Base-by-base conservation (phyloP, 2,113 vertebrate genomes). In the Gavialis gangeticus region DNA sequence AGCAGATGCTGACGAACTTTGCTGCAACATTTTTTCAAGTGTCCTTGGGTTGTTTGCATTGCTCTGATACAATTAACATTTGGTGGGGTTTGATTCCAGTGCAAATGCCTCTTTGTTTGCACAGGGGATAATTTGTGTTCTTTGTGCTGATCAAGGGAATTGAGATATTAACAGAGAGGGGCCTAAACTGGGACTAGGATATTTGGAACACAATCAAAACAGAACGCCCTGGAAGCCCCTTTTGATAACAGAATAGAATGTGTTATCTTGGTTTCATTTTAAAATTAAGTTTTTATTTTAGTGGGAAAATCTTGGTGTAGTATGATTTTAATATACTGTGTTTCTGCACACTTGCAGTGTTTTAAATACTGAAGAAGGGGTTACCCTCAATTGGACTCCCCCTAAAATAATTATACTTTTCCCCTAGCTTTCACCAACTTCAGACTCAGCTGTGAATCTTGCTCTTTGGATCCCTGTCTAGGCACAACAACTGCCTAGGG, bases 21-120 rank as follows among this genome's bases (percentile, higher is more conserved):
- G 79, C 81, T 96, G 79, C 63, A 37, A 2, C 9, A 56, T 46
- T 64, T 60, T 94, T 79, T 59, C 15, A 28, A 54, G 57, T 55
- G 83, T 79, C 25, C 37, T 87, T 88, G 22, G 54, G 22, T 54
- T 94, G 83, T 16, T 87, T 25, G 56, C 81, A 76, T 22, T 73
- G 12, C 81, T 83, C 37, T 79, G 7, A 8, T 67, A 2, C 19
- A 46, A 82, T 78, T 71, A 12, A 14, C 34, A 71, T 71, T 71
- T 46, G 30, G 22, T 37, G 30, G 30, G 30, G n/a, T 95, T 94
- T 91, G 24, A 30, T 94, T 85, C 91, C 67, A 79, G 7, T 85
- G 75, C 12, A 83, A 56, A 6, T 22, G 76, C 16, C 12, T 14
- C 25, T 93, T 86, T 28, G 64, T 46, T 91, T 79, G 28, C 27